Evolutionary conservation across 2,888 invertebrate species (phyloP).

Genomic region (Aelia acuminata): DNA sequence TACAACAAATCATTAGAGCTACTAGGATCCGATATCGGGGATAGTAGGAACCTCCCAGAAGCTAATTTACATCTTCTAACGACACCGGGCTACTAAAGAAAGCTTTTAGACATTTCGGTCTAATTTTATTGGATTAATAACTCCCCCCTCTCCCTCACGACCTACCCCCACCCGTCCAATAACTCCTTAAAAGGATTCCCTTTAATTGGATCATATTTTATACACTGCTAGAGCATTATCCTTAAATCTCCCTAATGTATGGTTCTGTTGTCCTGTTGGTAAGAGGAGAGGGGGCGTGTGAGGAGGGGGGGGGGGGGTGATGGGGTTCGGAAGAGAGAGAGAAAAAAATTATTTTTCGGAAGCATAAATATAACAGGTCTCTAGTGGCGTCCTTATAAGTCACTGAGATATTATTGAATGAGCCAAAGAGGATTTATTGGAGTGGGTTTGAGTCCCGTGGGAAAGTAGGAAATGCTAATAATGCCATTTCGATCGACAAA

Average conservation of each 20-base stretch:
- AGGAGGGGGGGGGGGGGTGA: too few species aligned
- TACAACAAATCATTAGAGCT: constrained; percentile 24
- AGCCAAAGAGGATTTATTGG: constrained; percentile 11
- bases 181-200: constrained; percentile 42
- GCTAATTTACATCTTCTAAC: constrained; percentile 38
- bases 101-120: constrained; percentile 46
- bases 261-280: constrained; percentile 35
- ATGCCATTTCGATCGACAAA: constrained; percentile 47
- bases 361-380: constrained; percentile 45
- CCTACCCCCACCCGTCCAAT: constrained; percentile 32
- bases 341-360: constrained; percentile 40
- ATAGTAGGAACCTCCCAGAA: constrained; percentile 12
- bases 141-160: too few species aligned
- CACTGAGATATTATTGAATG: constrained; percentile 37
- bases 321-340: neutral
- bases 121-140: constrained; percentile 50
- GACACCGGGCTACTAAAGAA: constrained; percentile 50
- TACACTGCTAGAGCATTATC: constrained; percentile 34
- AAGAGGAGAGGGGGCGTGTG: neutral
- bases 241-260: constrained; percentile 46
- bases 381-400: constrained; percentile 44
- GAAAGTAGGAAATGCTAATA: constrained; percentile 45
- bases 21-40: neutral
- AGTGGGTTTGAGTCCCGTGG: constrained; percentile 46
- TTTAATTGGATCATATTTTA: constrained; percentile 51